Percentiles rank a stretch among this genome's conserved stretches.
These are phyloP conservation scores for Coelopa pilipes DNA, from an alignment of 2,888 invertebrate species.

Conservation along the genomic window DNA sequence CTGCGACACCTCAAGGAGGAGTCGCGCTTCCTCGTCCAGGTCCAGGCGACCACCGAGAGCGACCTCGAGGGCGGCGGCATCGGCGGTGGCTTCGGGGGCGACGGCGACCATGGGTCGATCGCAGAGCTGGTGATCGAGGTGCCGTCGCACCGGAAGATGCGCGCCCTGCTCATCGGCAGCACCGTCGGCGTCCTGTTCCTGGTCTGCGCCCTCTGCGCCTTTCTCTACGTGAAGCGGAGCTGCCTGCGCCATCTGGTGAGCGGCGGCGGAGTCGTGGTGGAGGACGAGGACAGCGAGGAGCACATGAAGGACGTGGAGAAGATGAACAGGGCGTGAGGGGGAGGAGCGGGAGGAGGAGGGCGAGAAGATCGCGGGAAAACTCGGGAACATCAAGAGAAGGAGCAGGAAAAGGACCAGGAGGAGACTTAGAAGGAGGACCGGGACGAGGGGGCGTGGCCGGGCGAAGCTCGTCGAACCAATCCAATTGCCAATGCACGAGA, in stretches of 20 bases:
- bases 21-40: slow-evolving; percentile 78
- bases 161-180: slow-evolving; percentile 77
- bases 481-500: too few relatives aligned
- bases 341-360: background rate
- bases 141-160: slow-evolving; percentile 77
- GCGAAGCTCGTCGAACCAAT: too few relatives aligned
- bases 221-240: slow-evolving; percentile 68
- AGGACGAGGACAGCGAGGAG: slow-evolving; percentile 49
- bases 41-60: slow-evolving; percentile 73
- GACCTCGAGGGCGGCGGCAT: slow-evolving; percentile 73
- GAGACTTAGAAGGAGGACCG: too few relatives aligned
- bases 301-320: slow-evolving; percentile 60
- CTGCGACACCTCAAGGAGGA: slow-evolving; percentile 80
- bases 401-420: too few relatives aligned
- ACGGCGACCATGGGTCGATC: slow-evolving; percentile 64
- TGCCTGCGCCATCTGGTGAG: slow-evolving; percentile 60
- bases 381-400: too few relatives aligned
- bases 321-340: slow-evolving; percentile 60
- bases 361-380: too few relatives aligned
- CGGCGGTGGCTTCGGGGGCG: too few relatives aligned
- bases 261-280: slow-evolving; percentile 48
- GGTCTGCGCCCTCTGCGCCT: slow-evolving; percentile 73
- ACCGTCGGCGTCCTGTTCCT: slow-evolving; percentile 77
- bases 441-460: too few relatives aligned
- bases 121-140: slow-evolving; percentile 74